Evolutionary conservation across 2,888 invertebrate genomes (phyloP).

Genomic region (Scaptomyza flava): DNA sequence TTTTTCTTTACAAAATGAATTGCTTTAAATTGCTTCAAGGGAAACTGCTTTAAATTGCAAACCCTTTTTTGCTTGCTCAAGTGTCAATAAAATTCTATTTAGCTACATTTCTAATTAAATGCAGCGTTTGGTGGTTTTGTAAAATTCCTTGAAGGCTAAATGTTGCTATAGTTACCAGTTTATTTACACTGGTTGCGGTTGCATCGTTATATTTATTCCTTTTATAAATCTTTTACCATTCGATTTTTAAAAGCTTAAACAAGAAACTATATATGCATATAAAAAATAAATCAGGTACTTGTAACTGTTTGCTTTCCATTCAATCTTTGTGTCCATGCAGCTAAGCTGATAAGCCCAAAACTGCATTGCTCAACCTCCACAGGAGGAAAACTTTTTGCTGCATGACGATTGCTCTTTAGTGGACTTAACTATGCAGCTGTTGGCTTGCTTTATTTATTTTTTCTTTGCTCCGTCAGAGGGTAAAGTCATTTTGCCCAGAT

Average conservation of each 20-base stretch:
- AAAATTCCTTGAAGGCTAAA: not conserved
- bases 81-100: not conserved
- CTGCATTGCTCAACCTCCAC: conserved; percentile 44
- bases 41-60: not conserved
- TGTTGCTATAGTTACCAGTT: not conserved
- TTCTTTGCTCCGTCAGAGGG: not conserved
- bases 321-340: conserved; percentile 20
- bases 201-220: not conserved
- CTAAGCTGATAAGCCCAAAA: conserved; percentile 11
- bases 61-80: not conserved
- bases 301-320: not conserved
- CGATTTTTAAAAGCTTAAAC: not conserved
- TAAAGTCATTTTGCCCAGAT: not conserved
- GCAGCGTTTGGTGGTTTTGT: not conserved
- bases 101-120: not conserved
- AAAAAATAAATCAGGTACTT: not conserved
- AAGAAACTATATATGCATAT: not conserved
- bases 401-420: conserved; percentile 41
- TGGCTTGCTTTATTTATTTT: not conserved
- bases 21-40: not conserved
- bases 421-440: conserved; percentile 17
- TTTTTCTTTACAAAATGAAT: not conserved
- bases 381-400: not conserved
- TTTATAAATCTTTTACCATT: not conserved
- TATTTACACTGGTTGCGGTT: not conserved